A percentile compares a stretch with the other conserved stretches of the same genome.
Evolutionary conservation across 2,113 vertebrate genomes (phyloP).

Genomic region (Prunella himalayana): DNA sequence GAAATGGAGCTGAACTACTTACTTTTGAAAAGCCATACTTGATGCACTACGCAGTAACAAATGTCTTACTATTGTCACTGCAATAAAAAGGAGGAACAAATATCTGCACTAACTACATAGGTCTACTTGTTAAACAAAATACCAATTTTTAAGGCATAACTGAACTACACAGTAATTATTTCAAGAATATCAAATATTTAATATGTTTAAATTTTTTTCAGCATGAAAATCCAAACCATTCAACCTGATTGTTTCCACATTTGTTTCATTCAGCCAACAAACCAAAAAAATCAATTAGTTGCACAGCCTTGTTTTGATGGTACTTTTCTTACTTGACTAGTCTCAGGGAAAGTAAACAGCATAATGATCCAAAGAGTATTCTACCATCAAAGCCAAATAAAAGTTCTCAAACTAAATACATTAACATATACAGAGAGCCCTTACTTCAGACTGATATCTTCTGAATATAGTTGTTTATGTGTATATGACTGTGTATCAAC

Average conservation of each 20-base stretch:
- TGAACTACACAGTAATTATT: background rate
- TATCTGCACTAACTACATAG: background rate
- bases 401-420: background rate
- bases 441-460: background rate
- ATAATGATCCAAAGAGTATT: background rate
- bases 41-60: background rate
- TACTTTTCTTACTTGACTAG: background rate
- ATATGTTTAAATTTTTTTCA: background rate
- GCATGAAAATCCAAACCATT: background rate
- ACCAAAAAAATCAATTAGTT: background rate
- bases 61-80: background rate
- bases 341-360: background rate
- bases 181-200: background rate
- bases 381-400: background rate
- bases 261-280: background rate
- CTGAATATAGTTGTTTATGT: background rate
- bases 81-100: background rate
- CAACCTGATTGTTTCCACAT: background rate
- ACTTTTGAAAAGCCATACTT: background rate
- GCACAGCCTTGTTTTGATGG: background rate
- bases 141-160: background rate
- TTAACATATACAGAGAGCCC: background rate
- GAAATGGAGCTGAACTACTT: background rate
- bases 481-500: background rate
- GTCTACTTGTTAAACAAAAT: background rate